These are phyloP conservation scores for Parochlus steinenii DNA, from an alignment of 2,888 invertebrate species.

Conservation along the genomic window DNA sequence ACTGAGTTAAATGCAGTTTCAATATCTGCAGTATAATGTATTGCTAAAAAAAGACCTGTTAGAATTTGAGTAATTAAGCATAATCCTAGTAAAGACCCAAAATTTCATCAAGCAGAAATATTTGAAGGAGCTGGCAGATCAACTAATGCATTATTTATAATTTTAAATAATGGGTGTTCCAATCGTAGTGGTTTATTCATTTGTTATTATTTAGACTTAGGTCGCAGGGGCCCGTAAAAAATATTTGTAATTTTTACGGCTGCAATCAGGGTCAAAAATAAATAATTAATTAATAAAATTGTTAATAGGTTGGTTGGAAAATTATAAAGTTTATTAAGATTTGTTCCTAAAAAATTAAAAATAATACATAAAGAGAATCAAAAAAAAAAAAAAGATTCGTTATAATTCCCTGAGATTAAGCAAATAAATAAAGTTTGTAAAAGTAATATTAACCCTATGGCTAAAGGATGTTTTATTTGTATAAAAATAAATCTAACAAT, in stretches of 20 bases:
- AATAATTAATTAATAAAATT: constrained; percentile 38
- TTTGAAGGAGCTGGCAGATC: constrained; percentile 42
- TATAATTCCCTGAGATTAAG: constrained; percentile 32
- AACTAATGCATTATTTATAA: constrained; percentile 39
- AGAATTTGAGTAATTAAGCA: constrained; percentile 48
- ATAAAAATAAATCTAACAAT: constrained; percentile 28
- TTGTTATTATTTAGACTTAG: constrained; percentile 24
- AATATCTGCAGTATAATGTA: constrained; percentile 49
- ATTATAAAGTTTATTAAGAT: constrained; percentile 40
- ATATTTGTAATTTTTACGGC: constrained; percentile 41
- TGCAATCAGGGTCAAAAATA: constrained; percentile 41
- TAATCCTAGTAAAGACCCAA: constrained; percentile 46
- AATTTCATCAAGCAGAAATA: constrained; percentile 50
- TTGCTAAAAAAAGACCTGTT: constrained; percentile 49
- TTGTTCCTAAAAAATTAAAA: constrained; percentile 44
- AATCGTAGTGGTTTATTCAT: constrained; percentile 34
- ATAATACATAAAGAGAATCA: constrained; percentile 43
- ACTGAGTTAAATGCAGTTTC: constrained; percentile 47
- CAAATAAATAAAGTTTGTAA: constrained; percentile 35
- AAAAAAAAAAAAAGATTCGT: constrained; percentile 40
- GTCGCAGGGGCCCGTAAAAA: constrained; percentile 36
- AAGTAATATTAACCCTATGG: constrained; percentile 37
- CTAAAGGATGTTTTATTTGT: constrained; percentile 34
- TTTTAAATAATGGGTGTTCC: constrained; percentile 36
- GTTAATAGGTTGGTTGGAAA: constrained; percentile 34